Base-by-base conservation (phyloP, 1,140 invertebrate genomes). In the Bombus sylvicola region DNA sequence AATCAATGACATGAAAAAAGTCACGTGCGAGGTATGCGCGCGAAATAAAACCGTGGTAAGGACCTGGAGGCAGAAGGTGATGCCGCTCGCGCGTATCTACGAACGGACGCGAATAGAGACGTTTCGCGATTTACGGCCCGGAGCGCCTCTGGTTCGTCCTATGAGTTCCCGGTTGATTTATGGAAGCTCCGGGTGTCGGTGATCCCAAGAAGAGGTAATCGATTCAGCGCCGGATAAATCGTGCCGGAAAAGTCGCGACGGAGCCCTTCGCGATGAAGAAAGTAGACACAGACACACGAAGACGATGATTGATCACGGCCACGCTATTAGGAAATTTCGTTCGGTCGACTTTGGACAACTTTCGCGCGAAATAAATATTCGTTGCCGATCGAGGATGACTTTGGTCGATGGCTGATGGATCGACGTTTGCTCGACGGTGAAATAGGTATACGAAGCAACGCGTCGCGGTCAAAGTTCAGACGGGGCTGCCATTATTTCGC, bases 81-180 rank as follows among this genome's bases (percentile, higher is more conserved):
- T 79, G 73, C 57, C 68, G 72, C 77, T 78, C 75, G 83, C 76
- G 74, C 59, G 74, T 85, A 86, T 79, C 37, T 25, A n/a, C 64
- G 8, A 71, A 43, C 74, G 75, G 34, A 64, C 64, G 57, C 62
- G 64, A 69, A 90, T 90, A 89, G 81, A 89, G 88, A 90, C 81
- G 85, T 90, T 69, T 87, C 62, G 81, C 88, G 89, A 89, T 90
- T 89, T 89, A 90, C 85, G 78, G 74, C 88, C 59, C 68, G n/a
- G 25, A 53, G 53, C 83, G 31, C 18, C 41, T 31, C 53, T 74
- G 47, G 57, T 66, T 39, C 79, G 62, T 80, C 88, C 85, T 87
- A 87, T 81, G 85, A 90, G 73, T 81, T 75, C 25, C 73, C 74
- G 78, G 69, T 90, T 90, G 88, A 90, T 90, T 90, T 90, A 90